phyloP scores from a whole-genome alignment of 2,113 vertebrate species.

The Anguilla japonica region DNA sequence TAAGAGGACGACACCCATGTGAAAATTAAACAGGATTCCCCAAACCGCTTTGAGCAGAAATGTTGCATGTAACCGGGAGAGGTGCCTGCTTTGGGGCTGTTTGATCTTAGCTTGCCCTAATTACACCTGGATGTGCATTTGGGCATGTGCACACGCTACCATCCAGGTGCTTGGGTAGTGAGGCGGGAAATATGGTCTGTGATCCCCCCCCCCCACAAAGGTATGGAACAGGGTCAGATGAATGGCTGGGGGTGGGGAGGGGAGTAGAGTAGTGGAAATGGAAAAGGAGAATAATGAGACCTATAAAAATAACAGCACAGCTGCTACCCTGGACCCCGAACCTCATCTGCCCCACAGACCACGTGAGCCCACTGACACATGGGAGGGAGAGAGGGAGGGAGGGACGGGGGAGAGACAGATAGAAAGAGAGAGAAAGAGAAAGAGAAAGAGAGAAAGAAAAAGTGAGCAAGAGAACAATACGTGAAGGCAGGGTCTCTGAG shows the following conservation, averaged over 20 bases:
- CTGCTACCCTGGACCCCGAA: slow-evolving; percentile 57
- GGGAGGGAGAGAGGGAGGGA: slow-evolving; percentile 1
- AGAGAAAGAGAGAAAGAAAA: neutral
- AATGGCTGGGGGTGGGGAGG: slow-evolving; percentile 22
- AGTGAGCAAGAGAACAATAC: neutral
- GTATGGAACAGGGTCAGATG: slow-evolving; percentile 21
- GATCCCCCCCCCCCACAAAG: no score
- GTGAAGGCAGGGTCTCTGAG: no score
- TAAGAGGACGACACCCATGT: neutral
- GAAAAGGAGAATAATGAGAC: slow-evolving; percentile 43
- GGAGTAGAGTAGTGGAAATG: slow-evolving; percentile 22
- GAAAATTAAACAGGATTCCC: neutral
- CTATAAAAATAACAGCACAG: slow-evolving; percentile 48
- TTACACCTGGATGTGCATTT: slow-evolving; percentile 56
- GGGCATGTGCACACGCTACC: slow-evolving; percentile 52
- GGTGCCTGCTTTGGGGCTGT: slow-evolving; percentile 46
- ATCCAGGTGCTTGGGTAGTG: slow-evolving; percentile 64
- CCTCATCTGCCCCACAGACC: slow-evolving; percentile 56
- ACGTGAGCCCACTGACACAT: slow-evolving; percentile 23
- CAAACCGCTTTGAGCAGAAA: slow-evolving; percentile 58
- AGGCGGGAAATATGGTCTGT: slow-evolving; percentile 23
- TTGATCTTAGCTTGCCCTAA: slow-evolving; percentile 28
- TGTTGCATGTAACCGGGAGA: slow-evolving; percentile 49
- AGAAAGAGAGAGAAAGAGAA: neutral
- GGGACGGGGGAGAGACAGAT: neutral